These are phyloP conservation scores for Frankliniella intonsa DNA, from an alignment of 2,888 invertebrate species.

Conservation along the genomic window DNA sequence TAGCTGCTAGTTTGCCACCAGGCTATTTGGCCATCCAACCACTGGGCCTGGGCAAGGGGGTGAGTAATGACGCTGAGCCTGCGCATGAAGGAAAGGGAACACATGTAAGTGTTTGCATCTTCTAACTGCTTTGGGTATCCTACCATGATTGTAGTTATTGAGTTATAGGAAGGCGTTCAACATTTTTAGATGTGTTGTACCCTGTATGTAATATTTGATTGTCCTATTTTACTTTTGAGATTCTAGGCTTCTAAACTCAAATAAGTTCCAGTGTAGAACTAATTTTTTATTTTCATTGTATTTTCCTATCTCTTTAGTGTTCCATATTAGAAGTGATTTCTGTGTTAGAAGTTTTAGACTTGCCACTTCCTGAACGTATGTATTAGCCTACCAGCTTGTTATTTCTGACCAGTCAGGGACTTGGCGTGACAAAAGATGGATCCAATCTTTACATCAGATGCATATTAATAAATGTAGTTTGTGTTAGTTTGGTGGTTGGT, in stretches of 20 bases:
- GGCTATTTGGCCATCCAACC: slow-evolving; percentile 88
- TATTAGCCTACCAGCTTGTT: slow-evolving; percentile 13
- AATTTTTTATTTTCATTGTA: not conserved
- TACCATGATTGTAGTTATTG: not conserved
- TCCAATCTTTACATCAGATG: too few species aligned
- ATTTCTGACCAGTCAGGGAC: not conserved
- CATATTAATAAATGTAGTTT: too few species aligned
- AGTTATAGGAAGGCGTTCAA: not conserved
- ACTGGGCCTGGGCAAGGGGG: slow-evolving; percentile 85
- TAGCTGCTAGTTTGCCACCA: slow-evolving; percentile 81
- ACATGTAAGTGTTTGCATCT: slow-evolving; percentile 16
- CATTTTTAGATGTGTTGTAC: not conserved
- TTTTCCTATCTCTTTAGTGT: not conserved
- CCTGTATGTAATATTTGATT: not conserved
- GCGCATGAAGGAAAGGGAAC: slow-evolving; percentile 30
- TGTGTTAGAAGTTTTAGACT: not conserved
- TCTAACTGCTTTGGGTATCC: not conserved
- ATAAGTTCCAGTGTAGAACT: not conserved
- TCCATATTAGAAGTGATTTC: not conserved
- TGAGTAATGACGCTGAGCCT: slow-evolving; percentile 48
- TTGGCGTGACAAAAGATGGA: too few species aligned
- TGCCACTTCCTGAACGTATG: not conserved
- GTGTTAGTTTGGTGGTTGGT: too few species aligned
- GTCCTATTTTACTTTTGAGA: not conserved
- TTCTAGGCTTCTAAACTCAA: not conserved